Evolutionary conservation across 2,797 vertebrate species (phyloP), one percentile per base, ranked within the genome.

Genomic region (Urosaurus nigricauda): DNA sequence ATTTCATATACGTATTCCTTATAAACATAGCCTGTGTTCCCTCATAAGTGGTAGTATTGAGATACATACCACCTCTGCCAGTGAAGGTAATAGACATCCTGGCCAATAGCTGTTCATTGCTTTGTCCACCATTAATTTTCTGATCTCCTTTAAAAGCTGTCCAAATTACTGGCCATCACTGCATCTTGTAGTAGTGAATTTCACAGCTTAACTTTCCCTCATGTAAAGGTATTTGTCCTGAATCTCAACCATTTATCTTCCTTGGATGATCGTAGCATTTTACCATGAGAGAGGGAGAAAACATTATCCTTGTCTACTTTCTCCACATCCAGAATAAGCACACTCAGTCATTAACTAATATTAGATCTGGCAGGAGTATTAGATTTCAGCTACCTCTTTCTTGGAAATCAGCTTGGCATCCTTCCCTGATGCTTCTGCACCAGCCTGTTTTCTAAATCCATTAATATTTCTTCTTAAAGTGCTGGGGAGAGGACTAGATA

Each of bases 381-480:
- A 32, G 26, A 35, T 56, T 87, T 4, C 43, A 1, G 82, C 32
- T 68, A 0, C 12, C 32, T 14, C 14, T 5, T 11, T 80, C 6
- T 40, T 16, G 1, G 78, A 4, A 35, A 51, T 40, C 58, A 0
- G 0, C 32, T 60, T 89, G n/a, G 32, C 85, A 89, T 84, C 77
- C 65, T 91, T 88, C 43, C 47, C 88, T 63, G 5, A 47, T 24
- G 77, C 53, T 74, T 9, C 87, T 63, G 71, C 79, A 65, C 35
- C 51, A 86, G 32, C 8, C 19, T 56, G 43, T 85, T 92, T 75
- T 56, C 43, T 84, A 83, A 68, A 40, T 12, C 53, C 75, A 71
- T 56, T 68, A 35, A 68, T 86, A 65, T 63, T 32, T 74, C 79
- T 89, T 87, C 88, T 88, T 77, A 43, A 90, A 75, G 37, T 70